These are phyloP conservation scores for Syrmaticus mikado DNA, from an alignment of 2,113 vertebrate species.

Conservation along the genomic window DNA sequence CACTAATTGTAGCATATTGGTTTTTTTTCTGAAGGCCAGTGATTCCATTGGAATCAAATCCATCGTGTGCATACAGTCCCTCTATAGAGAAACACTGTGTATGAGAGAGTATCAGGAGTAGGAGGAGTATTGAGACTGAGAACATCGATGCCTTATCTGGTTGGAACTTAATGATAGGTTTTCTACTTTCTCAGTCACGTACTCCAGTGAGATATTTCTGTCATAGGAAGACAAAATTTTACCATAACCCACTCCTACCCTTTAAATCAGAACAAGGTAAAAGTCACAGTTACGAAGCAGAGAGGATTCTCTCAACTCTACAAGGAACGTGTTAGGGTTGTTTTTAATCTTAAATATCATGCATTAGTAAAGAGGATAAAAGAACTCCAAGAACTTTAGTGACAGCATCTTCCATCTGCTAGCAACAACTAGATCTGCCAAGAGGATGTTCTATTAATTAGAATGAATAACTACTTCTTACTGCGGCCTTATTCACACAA, in stretches of 20 bases:
- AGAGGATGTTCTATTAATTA: constrained; percentile 60
- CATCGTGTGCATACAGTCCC: neutral
- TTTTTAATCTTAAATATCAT: constrained; percentile 40
- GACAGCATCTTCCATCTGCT: constrained; percentile 53
- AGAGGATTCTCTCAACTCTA: neutral
- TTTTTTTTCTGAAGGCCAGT: neutral
- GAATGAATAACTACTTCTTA: constrained; percentile 56
- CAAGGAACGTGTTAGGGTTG: neutral
- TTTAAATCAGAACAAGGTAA: neutral
- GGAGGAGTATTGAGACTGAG: neutral
- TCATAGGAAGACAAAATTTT: neutral
- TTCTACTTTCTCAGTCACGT: rapidly evolving
- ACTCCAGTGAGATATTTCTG: neutral
- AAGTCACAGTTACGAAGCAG: neutral
- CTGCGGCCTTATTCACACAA: neutral
- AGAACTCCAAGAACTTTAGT: constrained; percentile 55
- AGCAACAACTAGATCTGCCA: constrained; percentile 4
- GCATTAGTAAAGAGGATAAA: constrained; percentile 28
- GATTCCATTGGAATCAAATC: neutral
- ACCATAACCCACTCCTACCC: rapidly evolving
- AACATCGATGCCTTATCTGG: neutral
- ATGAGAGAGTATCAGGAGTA: neutral
- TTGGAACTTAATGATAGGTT: neutral
- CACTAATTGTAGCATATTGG: neutral
- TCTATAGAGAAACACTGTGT: neutral